These are phyloP conservation scores for Cotesia chilonis DNA, from an alignment of 1,140 invertebrate species.

Conservation along the genomic window DNA sequence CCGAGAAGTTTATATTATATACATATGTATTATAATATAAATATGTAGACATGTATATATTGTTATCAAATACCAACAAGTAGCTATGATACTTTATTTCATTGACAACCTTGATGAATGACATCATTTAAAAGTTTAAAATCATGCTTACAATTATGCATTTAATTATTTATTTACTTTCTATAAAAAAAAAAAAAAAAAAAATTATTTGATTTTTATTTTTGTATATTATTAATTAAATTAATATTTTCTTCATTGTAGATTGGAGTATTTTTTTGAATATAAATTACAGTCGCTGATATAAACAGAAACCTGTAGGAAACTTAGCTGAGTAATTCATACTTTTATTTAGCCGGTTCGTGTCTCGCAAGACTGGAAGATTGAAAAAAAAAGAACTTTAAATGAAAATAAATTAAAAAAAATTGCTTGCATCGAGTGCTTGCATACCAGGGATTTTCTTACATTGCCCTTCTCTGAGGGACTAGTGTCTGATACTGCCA, in stretches of 20 bases:
- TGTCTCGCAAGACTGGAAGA: constrained; percentile 23
- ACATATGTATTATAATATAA: no score
- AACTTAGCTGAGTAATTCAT: constrained; percentile 18
- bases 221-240: no score
- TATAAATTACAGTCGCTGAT: neutral
- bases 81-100: constrained; percentile 9
- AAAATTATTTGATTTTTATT: no score
- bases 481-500: constrained; percentile 37
- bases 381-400: constrained; percentile 6
- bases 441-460: constrained; percentile 35
- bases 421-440: constrained; percentile 28
- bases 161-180: no score
- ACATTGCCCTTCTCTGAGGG: constrained; percentile 3
- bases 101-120: constrained; percentile 15
- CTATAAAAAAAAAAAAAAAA: no score
- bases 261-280: neutral
- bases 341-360: constrained; percentile 27
- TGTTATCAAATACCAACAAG: constrained; percentile 13
- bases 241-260: no score
- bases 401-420: constrained; percentile 22
- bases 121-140: constrained; percentile 15
- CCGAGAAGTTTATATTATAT: neutral
- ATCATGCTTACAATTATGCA: neutral
- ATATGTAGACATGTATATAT: neutral
- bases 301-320: constrained; percentile 10